Conservation (phyloP, 2,113 vertebrate genomes). For the Epinephelus cyanopodus region DNA sequence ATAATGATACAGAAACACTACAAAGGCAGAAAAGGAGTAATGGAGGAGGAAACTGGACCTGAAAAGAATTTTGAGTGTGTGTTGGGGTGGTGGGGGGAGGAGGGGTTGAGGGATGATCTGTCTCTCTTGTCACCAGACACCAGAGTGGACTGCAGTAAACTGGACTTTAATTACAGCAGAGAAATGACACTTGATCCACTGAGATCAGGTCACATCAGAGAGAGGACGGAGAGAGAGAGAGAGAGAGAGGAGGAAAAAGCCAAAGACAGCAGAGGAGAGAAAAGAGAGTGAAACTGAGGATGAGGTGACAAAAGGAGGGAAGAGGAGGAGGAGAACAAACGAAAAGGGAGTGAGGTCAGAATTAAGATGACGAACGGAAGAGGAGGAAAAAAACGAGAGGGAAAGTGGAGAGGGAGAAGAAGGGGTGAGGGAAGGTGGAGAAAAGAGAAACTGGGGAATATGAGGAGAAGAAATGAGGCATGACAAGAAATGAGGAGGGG, state of each 20-base stretch:
- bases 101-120: neutral
- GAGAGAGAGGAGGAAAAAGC: no score
- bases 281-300: neutral
- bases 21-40: neutral
- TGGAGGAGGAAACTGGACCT: neutral
- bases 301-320: neutral
- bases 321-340: neutral
- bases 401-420: no score
- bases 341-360: neutral
- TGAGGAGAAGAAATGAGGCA: no score
- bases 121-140: slow-evolving; percentile 49
- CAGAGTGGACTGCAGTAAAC: slow-evolving; percentile 38
- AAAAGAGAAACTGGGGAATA: no score
- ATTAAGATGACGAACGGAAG: neutral
- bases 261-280: no score
- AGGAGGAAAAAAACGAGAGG: neutral
- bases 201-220: slow-evolving; percentile 56
- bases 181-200: slow-evolving; percentile 59
- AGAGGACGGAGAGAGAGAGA: neutral
- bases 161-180: slow-evolving; percentile 71
- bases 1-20: neutral
- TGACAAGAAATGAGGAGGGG: no score
- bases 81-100: neutral
- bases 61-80: neutral
- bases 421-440: no score